Evolutionary conservation across 2,113 vertebrate genomes (phyloP).

Genomic region (Suncus etruscus): DNA sequence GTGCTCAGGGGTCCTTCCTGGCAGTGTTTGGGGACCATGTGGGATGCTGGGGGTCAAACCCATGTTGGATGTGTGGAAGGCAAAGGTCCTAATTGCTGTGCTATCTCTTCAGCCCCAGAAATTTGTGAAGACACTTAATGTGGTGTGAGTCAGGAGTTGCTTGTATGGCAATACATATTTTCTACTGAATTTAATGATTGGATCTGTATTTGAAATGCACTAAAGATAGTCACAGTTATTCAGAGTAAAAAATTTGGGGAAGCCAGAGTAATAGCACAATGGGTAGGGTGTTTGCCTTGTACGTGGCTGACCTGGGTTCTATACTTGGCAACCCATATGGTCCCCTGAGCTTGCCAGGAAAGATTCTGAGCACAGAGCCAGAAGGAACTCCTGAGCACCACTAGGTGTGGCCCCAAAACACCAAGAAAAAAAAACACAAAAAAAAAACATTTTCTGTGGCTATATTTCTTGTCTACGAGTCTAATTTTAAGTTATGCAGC

Average conservation of each 20-base stretch:
- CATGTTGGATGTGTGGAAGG: too few relatives aligned
- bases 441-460: constrained; percentile 25
- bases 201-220: constrained; percentile 28
- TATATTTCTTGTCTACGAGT: constrained; percentile 28
- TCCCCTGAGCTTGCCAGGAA: too few relatives aligned
- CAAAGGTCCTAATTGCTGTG: not conserved
- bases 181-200: constrained; percentile 42
- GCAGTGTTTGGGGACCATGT: too few relatives aligned
- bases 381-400: too few relatives aligned
- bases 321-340: too few relatives aligned
- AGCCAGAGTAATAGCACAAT: too few relatives aligned
- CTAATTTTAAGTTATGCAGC: constrained; percentile 11
- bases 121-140: not conserved
- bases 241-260: not conserved
- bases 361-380: too few relatives aligned
- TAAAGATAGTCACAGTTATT: constrained; percentile 45
- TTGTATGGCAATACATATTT: constrained; percentile 13
- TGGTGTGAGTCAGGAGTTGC: not conserved
- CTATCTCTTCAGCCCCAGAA: not conserved
- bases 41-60: too few relatives aligned
- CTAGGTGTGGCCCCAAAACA: not conserved
- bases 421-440: not conserved
- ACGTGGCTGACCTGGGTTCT: too few relatives aligned
- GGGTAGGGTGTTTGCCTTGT: too few relatives aligned
- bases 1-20: too few relatives aligned